Evolutionary conservation across 2,113 vertebrate species (phyloP).

Genomic region (Casuarius casuarius): DNA sequence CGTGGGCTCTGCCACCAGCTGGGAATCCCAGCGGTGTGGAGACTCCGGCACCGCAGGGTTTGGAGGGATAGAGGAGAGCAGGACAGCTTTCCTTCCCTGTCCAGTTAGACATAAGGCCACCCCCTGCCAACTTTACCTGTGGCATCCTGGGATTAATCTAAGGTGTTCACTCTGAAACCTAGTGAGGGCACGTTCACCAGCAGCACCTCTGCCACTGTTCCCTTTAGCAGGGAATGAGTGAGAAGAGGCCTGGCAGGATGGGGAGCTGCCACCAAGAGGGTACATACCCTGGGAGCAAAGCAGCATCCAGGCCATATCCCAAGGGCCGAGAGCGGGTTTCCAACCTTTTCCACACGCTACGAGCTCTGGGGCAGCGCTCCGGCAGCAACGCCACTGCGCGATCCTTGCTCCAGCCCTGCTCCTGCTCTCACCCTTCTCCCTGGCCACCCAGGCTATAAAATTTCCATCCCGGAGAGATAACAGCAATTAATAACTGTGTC

Average conservation of each 20-base stretch:
- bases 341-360: neutral
- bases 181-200: neutral
- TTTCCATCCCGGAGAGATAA: neutral
- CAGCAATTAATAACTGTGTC: neutral
- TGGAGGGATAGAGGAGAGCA: too few species aligned
- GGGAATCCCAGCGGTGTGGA: too few species aligned
- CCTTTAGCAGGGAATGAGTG: fast-evolving
- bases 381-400: too few species aligned
- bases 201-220: neutral
- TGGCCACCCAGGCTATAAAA: neutral
- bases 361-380: neutral
- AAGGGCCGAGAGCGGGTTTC: neutral
- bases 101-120: neutral
- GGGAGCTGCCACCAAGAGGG: fast-evolving
- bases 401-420: neutral
- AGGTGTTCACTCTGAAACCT: neutral
- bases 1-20: too few species aligned
- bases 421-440: neutral
- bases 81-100: fast-evolving
- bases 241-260: neutral
- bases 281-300: fast-evolving
- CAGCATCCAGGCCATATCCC: neutral
- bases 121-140: too few species aligned
- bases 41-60: neutral
- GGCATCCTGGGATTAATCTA: fast-evolving